These are phyloP conservation scores for Caenorhabditis becei DNA, from an alignment of 2,888 invertebrate genomes.

Conservation along the genomic window DNA sequence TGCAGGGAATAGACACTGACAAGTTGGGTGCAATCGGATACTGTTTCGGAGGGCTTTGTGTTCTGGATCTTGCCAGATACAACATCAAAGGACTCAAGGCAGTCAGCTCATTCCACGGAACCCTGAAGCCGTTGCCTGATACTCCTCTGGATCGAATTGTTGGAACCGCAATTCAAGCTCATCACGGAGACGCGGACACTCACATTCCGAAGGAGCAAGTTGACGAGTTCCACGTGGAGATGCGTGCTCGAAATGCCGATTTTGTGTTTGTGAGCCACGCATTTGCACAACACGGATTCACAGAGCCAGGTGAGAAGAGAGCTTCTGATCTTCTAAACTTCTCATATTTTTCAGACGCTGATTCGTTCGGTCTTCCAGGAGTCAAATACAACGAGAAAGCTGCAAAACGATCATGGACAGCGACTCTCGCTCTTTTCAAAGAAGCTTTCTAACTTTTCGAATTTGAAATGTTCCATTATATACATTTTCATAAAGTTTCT, in stretches of 20 bases:
- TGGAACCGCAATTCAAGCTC: slow-evolving; percentile 65
- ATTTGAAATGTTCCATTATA: not conserved
- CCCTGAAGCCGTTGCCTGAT: slow-evolving; percentile 70
- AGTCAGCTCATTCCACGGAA: slow-evolving; percentile 78
- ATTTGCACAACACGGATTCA: slow-evolving; percentile 76
- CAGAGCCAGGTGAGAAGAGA: slow-evolving; percentile 66
- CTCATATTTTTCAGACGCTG: slow-evolving; percentile 26
- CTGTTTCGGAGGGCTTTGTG: slow-evolving; percentile 78
- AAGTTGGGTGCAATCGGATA: slow-evolving; percentile 74
- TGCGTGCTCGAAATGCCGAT: slow-evolving; percentile 72
- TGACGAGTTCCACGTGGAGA: slow-evolving; percentile 68
- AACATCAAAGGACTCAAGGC: slow-evolving; percentile 62
- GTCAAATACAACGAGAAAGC: slow-evolving; percentile 71
- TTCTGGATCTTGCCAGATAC: slow-evolving; percentile 74
- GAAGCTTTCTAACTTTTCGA: slow-evolving; percentile 21
- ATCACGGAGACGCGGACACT: slow-evolving; percentile 75
- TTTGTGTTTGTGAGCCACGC: slow-evolving; percentile 72
- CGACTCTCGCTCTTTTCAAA: slow-evolving; percentile 65
- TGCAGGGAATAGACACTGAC: slow-evolving; percentile 53
- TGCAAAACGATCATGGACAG: slow-evolving; percentile 68
- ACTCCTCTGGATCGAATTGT: slow-evolving; percentile 48
- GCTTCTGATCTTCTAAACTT: no score
- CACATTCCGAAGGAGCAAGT: slow-evolving; percentile 72
- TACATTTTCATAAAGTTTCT: no score
- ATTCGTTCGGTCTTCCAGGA: slow-evolving; percentile 51